A percentile compares a stretch with the other conserved stretches of the same genome.
Conservation (phyloP, 2,797 vertebrate genomes). For the Morus bassanus region DNA sequence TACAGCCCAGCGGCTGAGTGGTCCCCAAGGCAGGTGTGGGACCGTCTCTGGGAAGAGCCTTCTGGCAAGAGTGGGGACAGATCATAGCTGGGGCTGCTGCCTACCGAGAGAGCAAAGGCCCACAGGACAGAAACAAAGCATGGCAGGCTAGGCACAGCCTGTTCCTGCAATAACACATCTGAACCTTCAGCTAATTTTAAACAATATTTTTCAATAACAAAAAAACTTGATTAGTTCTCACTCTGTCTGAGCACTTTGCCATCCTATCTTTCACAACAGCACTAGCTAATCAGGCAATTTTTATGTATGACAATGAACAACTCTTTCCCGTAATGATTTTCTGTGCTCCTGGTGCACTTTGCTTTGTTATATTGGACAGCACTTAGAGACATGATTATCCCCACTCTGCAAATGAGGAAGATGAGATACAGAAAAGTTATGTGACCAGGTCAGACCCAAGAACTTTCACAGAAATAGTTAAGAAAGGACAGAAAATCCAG, state of each 20-base stretch:
- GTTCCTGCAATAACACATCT: background rate
- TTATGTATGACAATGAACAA: slow-evolving; percentile 6
- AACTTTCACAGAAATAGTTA: background rate
- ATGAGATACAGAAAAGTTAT: background rate
- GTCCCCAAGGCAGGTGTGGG: slow-evolving; percentile 48
- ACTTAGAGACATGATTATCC: background rate
- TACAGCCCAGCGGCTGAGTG: slow-evolving; percentile 4
- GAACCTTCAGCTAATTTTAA: slow-evolving; percentile 11
- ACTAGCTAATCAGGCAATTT: background rate
- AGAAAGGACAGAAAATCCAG: background rate
- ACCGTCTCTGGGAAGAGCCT: background rate
- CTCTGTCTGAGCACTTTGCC: background rate
- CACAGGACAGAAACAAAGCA: background rate
- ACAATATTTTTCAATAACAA: background rate
- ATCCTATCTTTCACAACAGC: background rate
- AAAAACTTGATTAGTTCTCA: background rate
- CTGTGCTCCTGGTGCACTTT: background rate
- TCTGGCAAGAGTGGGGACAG: background rate
- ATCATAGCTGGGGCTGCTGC: background rate
- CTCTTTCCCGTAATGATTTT: background rate
- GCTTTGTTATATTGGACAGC: background rate
- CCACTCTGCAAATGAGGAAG: background rate
- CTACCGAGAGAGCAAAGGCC: background rate
- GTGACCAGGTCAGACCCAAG: background rate
- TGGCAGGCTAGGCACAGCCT: background rate